These are phyloP conservation scores for Trissolcus japonicus DNA, from an alignment of 2,888 invertebrate genomes.

Conservation along the genomic window DNA sequence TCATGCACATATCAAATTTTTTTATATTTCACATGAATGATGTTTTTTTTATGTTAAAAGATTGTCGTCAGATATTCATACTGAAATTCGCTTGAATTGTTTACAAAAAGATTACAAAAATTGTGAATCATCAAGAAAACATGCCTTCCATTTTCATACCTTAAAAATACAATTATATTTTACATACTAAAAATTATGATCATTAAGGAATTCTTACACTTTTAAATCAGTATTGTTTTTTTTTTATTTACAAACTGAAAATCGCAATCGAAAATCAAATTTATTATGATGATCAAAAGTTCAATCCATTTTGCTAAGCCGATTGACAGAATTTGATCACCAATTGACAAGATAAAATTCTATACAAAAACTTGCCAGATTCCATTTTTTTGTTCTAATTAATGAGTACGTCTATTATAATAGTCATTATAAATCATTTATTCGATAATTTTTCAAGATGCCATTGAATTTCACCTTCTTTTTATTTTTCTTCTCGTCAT, in stretches of 20 bases:
- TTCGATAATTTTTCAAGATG: conserved; percentile 22
- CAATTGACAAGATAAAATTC: conserved; percentile 18
- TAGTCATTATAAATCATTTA: conserved; percentile 38
- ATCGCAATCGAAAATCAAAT: conserved; percentile 26
- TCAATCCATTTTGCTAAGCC: conserved; percentile 16
- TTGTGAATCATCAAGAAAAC: conserved; percentile 34
- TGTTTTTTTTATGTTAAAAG: conserved; percentile 25
- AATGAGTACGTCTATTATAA: conserved; percentile 30
- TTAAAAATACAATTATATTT: conserved; percentile 54
- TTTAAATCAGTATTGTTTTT: conserved; percentile 37
- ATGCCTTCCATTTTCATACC: conserved; percentile 21
- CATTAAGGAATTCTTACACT: conserved; percentile 37
- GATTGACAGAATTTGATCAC: conserved; percentile 13
- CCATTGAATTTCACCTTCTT: neutral
- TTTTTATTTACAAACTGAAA: conserved; percentile 44
- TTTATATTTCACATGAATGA: neutral
- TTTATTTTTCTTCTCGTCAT: neutral
- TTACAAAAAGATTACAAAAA: conserved; percentile 54
- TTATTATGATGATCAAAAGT: conserved; percentile 15
- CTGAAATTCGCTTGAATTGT: conserved; percentile 29
- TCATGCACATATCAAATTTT: neutral
- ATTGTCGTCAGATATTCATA: conserved; percentile 49
- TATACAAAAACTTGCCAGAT: neutral
- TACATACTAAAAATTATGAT: conserved; percentile 48
- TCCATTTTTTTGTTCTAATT: conserved; percentile 7